Conservation (phyloP, 2,113 vertebrate species). For the Colinus virginianus region DNA sequence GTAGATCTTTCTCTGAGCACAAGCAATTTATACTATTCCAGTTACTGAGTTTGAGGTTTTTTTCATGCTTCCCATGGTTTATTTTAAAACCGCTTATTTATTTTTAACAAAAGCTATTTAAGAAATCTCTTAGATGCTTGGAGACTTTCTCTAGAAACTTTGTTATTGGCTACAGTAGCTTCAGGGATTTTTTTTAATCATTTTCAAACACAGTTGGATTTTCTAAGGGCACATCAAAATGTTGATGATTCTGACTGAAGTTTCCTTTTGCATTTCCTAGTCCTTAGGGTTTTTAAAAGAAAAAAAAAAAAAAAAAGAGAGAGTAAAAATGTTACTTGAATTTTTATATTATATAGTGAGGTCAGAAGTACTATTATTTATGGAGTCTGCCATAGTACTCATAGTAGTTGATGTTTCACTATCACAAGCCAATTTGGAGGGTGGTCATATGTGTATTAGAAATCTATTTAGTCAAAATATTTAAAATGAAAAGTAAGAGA, state of each 20-base stretch:
- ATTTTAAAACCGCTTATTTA: constrained; percentile 28
- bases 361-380: neutral
- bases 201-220: constrained; percentile 2
- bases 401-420: neutral
- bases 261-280: constrained; percentile 3
- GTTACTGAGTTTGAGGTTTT: constrained; percentile 8
- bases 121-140: constrained; percentile 50
- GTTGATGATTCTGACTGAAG: constrained; percentile 44
- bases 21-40: neutral
- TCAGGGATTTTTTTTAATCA: neutral
- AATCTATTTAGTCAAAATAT: neutral
- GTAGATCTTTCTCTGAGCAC: neutral
- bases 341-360: neutral
- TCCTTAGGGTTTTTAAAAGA: neutral
- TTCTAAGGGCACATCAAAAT: constrained; percentile 51
- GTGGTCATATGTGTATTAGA: neutral
- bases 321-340: neutral
- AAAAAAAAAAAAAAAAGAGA: neutral
- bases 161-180: constrained; percentile 26
- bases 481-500: neutral
- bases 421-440: neutral
- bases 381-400: neutral
- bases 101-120: constrained; percentile 55
- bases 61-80: constrained; percentile 4
- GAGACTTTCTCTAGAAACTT: constrained; percentile 22